Evolutionary conservation across 2,113 vertebrate species (phyloP).

Genomic region (Eptatretus burgeri): DNA sequence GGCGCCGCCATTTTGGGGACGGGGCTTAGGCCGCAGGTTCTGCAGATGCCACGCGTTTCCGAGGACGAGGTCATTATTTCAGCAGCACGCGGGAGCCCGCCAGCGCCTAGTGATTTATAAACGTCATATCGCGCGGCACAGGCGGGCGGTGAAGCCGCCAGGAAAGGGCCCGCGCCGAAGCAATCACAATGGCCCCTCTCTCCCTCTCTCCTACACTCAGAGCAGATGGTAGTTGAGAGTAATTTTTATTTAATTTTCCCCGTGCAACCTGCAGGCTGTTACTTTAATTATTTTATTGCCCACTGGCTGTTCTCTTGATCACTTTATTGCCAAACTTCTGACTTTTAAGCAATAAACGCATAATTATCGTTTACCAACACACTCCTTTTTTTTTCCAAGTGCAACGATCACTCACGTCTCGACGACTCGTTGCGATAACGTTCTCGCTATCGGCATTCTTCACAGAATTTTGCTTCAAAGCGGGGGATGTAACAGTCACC

Average conservation of each 20-base stretch:
- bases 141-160: background rate
- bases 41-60: no score
- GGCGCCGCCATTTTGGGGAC: no score
- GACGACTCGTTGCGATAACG: no score
- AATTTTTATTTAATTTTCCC: slow-evolving; percentile 1
- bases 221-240: slow-evolving; percentile 1
- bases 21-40: no score
- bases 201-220: background rate
- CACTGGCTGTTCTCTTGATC: slow-evolving; percentile 4
- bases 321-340: slow-evolving; percentile 2
- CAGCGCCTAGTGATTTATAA: background rate
- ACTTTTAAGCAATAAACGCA: background rate
- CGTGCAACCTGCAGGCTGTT: slow-evolving; percentile 4
- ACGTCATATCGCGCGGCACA: slow-evolving; percentile 3
- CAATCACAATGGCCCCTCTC: background rate
- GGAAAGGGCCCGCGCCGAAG: background rate
- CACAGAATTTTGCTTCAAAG: no score
- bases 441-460: no score
- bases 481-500: no score
- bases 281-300: slow-evolving; percentile 6
- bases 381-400: no score
- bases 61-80: no score
- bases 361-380: no score
- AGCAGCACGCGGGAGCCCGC: background rate
- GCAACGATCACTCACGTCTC: no score